Evolutionary conservation across 2,113 vertebrate species (phyloP), one percentile per base, ranked within the genome.

Genomic region (Ictalurus furcatus): DNA sequence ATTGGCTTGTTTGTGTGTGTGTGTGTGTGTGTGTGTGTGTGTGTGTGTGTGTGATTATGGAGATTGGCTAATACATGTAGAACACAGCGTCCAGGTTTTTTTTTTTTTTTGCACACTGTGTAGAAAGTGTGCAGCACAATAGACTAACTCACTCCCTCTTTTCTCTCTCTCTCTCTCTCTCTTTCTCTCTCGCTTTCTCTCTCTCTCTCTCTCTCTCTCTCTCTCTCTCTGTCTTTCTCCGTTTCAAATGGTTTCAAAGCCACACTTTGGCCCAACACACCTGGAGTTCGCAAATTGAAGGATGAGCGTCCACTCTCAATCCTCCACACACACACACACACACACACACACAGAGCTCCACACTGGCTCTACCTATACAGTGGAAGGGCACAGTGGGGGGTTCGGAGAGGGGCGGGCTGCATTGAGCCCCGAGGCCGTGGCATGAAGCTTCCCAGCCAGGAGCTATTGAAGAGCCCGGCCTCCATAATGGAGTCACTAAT

Each of bases 31-130:
- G 82, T 71, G 40, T 28, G 63, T 83, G n/a, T 83, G 65, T 48
- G 21, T 13, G 67, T 80, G 87, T 87, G 88, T 58, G 30, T 95
- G 86, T 90, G 89, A 92, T 97, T 97, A 98, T 97, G 96, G 96
- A 97, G 97, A 97, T 97, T 92, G 92, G 94, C 95, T 95, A 96
- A 96, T 84, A 94, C 96, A 94, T 94, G 95, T 95, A 96, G 95
- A 95, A 95, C 94, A 97, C 94, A 95, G 94, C 92, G 69, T 96
- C 95, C 94, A 97, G 96, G 94, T 96, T 97, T 90, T 88, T 90
- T 94, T 90, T 94, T 88, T 79, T 84, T 90, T 88, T 92, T 95
- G 96, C 95, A 96, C 97, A 95, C 93, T 94, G 94, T 85, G 91
- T 95, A 96, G 93, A 96, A 96, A 96, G 94, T 93, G 84, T 87